These are phyloP conservation scores for Hepsetus odoe DNA, from an alignment of 2,113 vertebrate genomes.

Conservation along the genomic window DNA sequence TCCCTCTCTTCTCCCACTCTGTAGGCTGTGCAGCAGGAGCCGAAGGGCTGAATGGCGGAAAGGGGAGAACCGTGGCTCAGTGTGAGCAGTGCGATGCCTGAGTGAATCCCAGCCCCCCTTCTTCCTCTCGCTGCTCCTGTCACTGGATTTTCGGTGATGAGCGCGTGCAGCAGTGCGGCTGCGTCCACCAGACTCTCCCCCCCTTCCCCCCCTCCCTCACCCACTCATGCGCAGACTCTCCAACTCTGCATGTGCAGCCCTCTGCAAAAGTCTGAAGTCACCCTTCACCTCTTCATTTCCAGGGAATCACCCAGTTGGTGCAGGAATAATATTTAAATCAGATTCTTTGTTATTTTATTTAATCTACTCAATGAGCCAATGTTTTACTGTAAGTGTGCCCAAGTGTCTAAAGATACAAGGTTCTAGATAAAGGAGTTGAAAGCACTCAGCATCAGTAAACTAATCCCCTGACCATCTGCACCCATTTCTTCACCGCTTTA, in stretches of 20 bases:
- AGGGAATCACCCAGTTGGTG: too few species aligned
- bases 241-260: neutral
- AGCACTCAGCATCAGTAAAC: too few species aligned
- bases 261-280: neutral
- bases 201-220: constrained; percentile 54
- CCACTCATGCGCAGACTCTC: constrained; percentile 60
- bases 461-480: too few species aligned
- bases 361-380: too few species aligned
- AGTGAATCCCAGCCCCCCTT: constrained; percentile 6
- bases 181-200: constrained; percentile 54
- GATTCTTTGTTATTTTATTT: too few species aligned
- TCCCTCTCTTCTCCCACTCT: neutral
- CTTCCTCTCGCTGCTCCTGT: neutral
- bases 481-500: too few species aligned
- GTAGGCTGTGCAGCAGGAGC: neutral
- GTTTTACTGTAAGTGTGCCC: too few species aligned
- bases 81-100: constrained; percentile 22
- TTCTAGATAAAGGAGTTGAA: too few species aligned
- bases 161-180: constrained; percentile 60
- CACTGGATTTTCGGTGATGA: constrained; percentile 46
- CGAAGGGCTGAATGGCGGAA: neutral
- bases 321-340: too few species aligned
- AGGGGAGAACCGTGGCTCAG: neutral
- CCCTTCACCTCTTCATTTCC: too few species aligned
- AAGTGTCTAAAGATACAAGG: too few species aligned